These are phyloP conservation scores for Platynereis dumerilii DNA, from an alignment of 2,888 invertebrate genomes.

Conservation along the genomic window DNA sequence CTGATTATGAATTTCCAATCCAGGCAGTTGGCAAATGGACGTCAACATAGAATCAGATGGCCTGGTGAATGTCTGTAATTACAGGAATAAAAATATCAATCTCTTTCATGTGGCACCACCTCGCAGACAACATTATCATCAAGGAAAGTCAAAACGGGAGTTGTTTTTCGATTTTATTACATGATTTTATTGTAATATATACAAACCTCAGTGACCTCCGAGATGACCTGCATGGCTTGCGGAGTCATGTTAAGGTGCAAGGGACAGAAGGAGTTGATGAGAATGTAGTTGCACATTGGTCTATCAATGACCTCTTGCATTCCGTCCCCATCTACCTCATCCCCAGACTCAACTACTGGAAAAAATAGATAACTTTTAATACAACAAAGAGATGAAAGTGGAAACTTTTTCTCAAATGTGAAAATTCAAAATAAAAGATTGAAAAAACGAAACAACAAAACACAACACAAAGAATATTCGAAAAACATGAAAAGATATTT, in stretches of 20 bases:
- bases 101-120: no score
- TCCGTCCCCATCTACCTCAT: slow-evolving; percentile 41
- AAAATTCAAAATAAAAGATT: no score
- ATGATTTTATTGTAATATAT: no score
- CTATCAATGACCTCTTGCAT: slow-evolving; percentile 37
- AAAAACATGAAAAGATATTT: no score
- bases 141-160: no score
- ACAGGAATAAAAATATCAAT: no score
- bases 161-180: no score
- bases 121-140: neutral
- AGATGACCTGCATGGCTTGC: slow-evolving; percentile 70
- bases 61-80: slow-evolving; percentile 49
- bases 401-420: no score
- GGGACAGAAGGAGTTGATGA: slow-evolving; percentile 73
- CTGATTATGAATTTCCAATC: slow-evolving; percentile 54
- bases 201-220: slow-evolving; percentile 61
- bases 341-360: slow-evolving; percentile 27
- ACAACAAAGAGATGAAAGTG: no score
- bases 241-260: slow-evolving; percentile 76
- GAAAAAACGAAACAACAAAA: no score
- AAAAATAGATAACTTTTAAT: no score
- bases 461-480: no score
- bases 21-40: slow-evolving; percentile 48
- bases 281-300: slow-evolving; percentile 71
- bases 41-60: slow-evolving; percentile 43